Evolutionary conservation across 2,113 vertebrate species (phyloP).

Genomic region (Amphilophus citrinellus): DNA sequence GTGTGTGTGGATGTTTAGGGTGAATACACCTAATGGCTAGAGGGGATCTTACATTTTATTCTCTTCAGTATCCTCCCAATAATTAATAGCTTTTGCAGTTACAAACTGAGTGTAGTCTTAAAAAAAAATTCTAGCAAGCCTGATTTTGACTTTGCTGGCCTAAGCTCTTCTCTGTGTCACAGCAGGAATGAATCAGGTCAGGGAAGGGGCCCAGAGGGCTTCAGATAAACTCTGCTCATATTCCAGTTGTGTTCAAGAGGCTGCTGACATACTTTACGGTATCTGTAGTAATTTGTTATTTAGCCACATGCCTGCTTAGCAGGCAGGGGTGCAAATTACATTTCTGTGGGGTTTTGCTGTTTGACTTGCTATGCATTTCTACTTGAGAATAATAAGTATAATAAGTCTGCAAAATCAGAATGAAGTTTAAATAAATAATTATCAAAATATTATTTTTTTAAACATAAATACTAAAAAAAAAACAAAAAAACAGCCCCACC

Average conservation of each 20-base stretch:
- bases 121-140: slow-evolving; percentile 30
- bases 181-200: slow-evolving; percentile 68
- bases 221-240: slow-evolving; percentile 47
- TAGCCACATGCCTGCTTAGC: slow-evolving; percentile 27
- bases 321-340: slow-evolving; percentile 7
- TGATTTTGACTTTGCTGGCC: slow-evolving; percentile 41
- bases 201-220: slow-evolving; percentile 56
- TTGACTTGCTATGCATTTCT: not conserved
- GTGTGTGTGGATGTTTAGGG: slow-evolving; percentile 22
- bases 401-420: not conserved
- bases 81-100: slow-evolving; percentile 15
- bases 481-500: not conserved
- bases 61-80: not conserved
- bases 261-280: slow-evolving; percentile 31
- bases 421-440: not conserved
- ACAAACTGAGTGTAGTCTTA: not conserved
- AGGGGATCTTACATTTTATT: slow-evolving; percentile 1
- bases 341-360: not conserved
- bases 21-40: slow-evolving; percentile 48
- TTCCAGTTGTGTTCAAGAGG: slow-evolving; percentile 34
- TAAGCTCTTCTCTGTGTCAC: slow-evolving; percentile 53
- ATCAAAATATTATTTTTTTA: not conserved
- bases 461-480: not conserved
- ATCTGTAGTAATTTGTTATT: slow-evolving; percentile 34
- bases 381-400: slow-evolving; percentile 13